Conservation (phyloP, 2,888 invertebrate genomes). For the Aproaerema taeniolella region DNA sequence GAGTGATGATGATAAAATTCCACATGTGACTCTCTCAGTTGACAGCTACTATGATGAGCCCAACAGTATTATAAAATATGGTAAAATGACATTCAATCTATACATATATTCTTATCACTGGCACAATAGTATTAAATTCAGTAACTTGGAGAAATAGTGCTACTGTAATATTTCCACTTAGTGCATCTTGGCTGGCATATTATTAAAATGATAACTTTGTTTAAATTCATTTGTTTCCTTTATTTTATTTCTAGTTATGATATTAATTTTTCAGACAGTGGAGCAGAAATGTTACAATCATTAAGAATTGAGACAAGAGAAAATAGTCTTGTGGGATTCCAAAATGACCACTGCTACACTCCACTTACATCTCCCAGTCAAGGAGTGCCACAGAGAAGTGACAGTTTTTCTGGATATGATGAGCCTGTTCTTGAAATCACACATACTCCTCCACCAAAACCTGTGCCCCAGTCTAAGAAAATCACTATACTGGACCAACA, state of each 20-base stretch:
- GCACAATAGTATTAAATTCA: slow-evolving; percentile 1
- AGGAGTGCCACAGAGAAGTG: slow-evolving; percentile 48
- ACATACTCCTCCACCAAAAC: slow-evolving; percentile 61
- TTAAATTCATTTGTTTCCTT: background rate
- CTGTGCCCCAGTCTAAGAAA: slow-evolving; percentile 61
- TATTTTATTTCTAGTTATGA: background rate
- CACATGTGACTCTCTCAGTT: slow-evolving; percentile 80
- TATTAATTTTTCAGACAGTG: slow-evolving; percentile 52
- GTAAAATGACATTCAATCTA: too few species aligned
- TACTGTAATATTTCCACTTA: too few species aligned
- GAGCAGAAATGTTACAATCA: slow-evolving; percentile 71
- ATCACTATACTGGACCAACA: slow-evolving; percentile 69
- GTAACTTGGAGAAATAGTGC: too few species aligned
- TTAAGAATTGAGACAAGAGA: slow-evolving; percentile 68
- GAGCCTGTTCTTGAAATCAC: slow-evolving; percentile 66
- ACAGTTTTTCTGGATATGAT: slow-evolving; percentile 48
- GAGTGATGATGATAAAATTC: slow-evolving; percentile 75
- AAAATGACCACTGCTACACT: slow-evolving; percentile 90
- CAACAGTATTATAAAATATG: slow-evolving; percentile 71
- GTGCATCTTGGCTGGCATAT: too few species aligned
- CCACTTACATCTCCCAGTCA: slow-evolving; percentile 81
- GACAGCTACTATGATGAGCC: slow-evolving; percentile 81
- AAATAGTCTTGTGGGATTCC: slow-evolving; percentile 79
- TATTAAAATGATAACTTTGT: background rate
- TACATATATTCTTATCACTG: slow-evolving; percentile 22